A percentile compares a stretch with the other conserved stretches of the same genome.
phyloP scores from a whole-genome alignment of 2,888 invertebrate species.

The Nephrocerus scutellatus region DNA sequence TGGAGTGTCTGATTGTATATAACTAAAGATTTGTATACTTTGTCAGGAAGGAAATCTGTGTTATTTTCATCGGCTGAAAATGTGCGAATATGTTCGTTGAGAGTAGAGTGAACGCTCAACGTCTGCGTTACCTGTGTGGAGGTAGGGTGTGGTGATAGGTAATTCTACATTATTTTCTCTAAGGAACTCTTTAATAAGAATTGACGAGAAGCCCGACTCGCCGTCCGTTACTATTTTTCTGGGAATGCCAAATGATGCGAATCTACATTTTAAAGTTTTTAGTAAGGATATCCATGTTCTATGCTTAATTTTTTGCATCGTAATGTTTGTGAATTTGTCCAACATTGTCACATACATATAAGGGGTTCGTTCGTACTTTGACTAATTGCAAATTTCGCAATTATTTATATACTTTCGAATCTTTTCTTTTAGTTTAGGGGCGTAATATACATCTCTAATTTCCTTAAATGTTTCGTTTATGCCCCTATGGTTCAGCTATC shows the following conservation, averaged over 20 bases:
- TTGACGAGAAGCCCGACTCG: constrained; percentile 4
- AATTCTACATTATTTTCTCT: constrained; percentile 8
- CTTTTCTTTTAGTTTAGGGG: constrained; percentile 7
- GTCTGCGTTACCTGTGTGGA: constrained; percentile 13
- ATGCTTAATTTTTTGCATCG: constrained; percentile 7
- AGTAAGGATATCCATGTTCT: constrained; percentile 14
- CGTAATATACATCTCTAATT: constrained; percentile 12
- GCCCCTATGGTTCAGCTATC: constrained; percentile 9
- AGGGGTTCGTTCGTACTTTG: constrained; percentile 9
- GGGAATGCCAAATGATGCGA: constrained; percentile 9
- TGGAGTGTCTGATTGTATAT: constrained; percentile 5
- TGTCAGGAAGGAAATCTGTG: constrained; percentile 5
- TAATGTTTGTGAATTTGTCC: constrained; percentile 11
- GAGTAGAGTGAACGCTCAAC: constrained; percentile 14
- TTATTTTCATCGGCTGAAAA: constrained; percentile 10
- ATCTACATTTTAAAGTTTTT: constrained; percentile 11
- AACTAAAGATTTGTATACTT: constrained; percentile 4
- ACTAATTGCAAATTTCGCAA: constrained; percentile 10
- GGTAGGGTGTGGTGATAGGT: constrained; percentile 9
- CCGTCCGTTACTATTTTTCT: constrained; percentile 11
- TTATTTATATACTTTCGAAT: constrained; percentile 10
- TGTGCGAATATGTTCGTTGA: constrained; percentile 12
- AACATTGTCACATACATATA: constrained; percentile 13
- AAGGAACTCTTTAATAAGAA: constrained; percentile 4
- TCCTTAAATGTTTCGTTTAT: constrained; percentile 10